These are phyloP conservation scores for Megaceryle torquata DNA, from an alignment of 2,113 vertebrate species.

Conservation along the genomic window DNA sequence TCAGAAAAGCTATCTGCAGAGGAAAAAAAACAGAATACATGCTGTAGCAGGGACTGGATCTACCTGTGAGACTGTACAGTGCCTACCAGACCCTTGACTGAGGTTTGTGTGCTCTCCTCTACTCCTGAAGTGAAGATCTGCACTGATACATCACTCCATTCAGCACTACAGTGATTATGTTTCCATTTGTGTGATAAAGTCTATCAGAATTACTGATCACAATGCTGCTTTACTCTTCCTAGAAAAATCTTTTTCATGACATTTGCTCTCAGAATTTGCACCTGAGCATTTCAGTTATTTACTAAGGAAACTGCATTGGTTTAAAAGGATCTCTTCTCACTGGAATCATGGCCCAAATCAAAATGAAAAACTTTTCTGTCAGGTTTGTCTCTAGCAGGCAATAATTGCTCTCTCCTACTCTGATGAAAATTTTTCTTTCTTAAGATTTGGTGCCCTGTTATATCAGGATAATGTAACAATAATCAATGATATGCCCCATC, in stretches of 20 bases:
- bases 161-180: neutral
- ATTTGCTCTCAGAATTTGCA: neutral
- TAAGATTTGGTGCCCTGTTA: neutral
- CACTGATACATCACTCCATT: neutral
- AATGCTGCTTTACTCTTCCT: neutral
- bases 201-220: neutral
- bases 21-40: neutral
- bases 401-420: neutral
- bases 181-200: neutral
- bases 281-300: neutral
- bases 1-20: neutral
- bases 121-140: neutral
- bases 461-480: neutral
- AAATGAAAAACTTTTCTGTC: neutral
- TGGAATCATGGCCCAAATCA: neutral
- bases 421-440: conserved; percentile 14
- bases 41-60: neutral
- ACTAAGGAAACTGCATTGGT: neutral
- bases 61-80: neutral
- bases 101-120: neutral
- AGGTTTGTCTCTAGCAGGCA: neutral
- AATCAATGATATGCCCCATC: neutral
- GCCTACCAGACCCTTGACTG: neutral
- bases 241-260: neutral
- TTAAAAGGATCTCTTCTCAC: neutral